A percentile compares a stretch with the other conserved stretches of the same genome.
Evolutionary conservation across 2,888 invertebrate genomes (phyloP).

Genomic region (Clitarchus hookeri): DNA sequence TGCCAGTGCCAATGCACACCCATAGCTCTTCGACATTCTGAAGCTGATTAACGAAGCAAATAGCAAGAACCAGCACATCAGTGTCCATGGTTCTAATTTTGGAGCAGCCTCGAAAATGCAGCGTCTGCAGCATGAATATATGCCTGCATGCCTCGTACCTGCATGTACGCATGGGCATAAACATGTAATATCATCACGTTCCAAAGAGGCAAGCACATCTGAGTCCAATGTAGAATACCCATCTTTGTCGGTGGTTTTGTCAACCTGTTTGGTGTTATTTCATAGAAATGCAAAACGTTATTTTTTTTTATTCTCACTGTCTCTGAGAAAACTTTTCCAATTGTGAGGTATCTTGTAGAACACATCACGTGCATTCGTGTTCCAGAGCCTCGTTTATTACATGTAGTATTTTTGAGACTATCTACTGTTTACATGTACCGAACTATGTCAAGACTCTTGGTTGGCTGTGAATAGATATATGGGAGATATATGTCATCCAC

Average conservation of each 20-base stretch:
- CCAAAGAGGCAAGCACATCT: not conserved
- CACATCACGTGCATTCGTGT: not conserved
- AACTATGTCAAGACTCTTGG: slow-evolving; percentile 10
- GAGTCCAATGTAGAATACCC: not conserved
- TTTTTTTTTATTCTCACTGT: too few relatives aligned
- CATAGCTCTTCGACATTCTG: not conserved
- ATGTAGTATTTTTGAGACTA: not conserved
- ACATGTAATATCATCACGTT: not conserved
- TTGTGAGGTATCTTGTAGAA: too few relatives aligned
- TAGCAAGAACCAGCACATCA: not conserved
- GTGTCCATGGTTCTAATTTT: slow-evolving; percentile 15
- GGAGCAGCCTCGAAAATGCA: not conserved
- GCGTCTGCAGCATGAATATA: not conserved
- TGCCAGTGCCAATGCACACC: not conserved
- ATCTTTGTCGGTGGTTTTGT: not conserved
- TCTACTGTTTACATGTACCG: not conserved
- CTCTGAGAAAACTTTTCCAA: too few relatives aligned
- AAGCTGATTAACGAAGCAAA: not conserved
- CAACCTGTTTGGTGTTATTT: not conserved
- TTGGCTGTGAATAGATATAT: not conserved
- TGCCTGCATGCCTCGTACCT: not conserved
- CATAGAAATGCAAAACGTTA: not conserved
- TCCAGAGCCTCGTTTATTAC: not conserved
- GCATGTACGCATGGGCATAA: not conserved
- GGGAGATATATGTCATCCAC: not conserved